Percentiles rank a stretch among this genome's conserved stretches.
These are phyloP conservation scores for Caligus rogercresseyi DNA, from an alignment of 1,140 invertebrate species.

Conservation along the genomic window DNA sequence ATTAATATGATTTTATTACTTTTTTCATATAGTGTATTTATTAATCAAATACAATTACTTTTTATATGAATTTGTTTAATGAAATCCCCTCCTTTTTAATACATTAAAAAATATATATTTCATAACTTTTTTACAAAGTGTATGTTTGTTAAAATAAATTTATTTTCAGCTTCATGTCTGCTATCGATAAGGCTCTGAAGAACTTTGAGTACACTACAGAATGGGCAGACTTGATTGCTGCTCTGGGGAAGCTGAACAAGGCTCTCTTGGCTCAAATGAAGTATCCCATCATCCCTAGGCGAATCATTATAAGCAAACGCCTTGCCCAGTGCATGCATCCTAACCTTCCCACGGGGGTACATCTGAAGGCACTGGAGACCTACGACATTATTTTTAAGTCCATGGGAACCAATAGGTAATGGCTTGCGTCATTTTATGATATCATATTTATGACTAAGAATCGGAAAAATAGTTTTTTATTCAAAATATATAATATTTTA, in stretches of 20 bases:
- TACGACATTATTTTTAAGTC: slow-evolving; percentile 84
- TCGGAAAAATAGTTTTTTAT: too few relatives aligned
- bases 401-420: slow-evolving; percentile 54
- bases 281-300: slow-evolving; percentile 69
- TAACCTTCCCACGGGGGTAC: slow-evolving; percentile 69
- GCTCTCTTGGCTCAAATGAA: slow-evolving; percentile 52
- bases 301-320: slow-evolving; percentile 77
- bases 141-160: not conserved
- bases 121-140: not conserved
- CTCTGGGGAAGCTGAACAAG: slow-evolving; percentile 78
- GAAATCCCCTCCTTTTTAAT: not conserved
- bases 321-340: slow-evolving; percentile 90
- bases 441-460: too few relatives aligned
- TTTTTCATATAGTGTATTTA: not conserved
- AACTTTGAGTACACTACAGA: slow-evolving; percentile 85
- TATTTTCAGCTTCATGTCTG: slow-evolving; percentile 42
- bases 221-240: slow-evolving; percentile 87
- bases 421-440: slow-evolving; percentile 21
- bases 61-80: not conserved
- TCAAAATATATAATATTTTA: too few relatives aligned
- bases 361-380: slow-evolving; percentile 79
- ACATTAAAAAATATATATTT: not conserved
- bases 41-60: not conserved
- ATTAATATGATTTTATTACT: too few relatives aligned
- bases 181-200: slow-evolving; percentile 73